Evolutionary conservation across 2,888 invertebrate genomes (phyloP).

Genomic region (Portevinia maculata): DNA sequence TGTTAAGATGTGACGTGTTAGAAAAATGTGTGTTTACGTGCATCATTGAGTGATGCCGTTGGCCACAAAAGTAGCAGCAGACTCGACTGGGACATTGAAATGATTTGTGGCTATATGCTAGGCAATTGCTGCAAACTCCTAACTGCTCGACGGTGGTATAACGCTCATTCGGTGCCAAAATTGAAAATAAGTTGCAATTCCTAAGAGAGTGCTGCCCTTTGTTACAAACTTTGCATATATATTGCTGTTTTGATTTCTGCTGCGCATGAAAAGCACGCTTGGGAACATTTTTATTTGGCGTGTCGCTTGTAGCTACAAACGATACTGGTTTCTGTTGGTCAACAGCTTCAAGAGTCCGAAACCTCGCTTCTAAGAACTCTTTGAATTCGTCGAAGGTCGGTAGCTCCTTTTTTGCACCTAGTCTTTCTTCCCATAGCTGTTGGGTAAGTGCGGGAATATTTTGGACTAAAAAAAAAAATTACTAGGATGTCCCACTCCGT

Average conservation of each 20-base stretch:
- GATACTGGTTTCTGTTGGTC: neutral
- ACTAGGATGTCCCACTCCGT: no score
- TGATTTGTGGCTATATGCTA: neutral
- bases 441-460: neutral
- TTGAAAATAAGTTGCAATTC: neutral
- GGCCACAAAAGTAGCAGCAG: neutral
- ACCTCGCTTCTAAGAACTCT: neutral
- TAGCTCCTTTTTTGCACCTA: neutral
- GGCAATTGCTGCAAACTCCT: slow-evolving; percentile 2
- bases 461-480: neutral
- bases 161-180: no score
- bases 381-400: neutral
- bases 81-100: neutral
- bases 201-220: neutral
- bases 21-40: neutral
- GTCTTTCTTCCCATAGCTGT: slow-evolving; percentile 12
- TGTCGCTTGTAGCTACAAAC: no score
- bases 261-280: no score
- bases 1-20: no score
- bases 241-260: neutral
- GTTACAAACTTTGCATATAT: neutral
- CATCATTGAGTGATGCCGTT: neutral
- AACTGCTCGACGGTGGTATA: neutral
- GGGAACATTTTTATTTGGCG: no score
- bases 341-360: neutral